A percentile compares a stretch with the other conserved stretches of the same genome.
These are phyloP conservation scores for Copidosoma aretas DNA, from an alignment of 2,888 invertebrate species.

Conservation along the genomic window DNA sequence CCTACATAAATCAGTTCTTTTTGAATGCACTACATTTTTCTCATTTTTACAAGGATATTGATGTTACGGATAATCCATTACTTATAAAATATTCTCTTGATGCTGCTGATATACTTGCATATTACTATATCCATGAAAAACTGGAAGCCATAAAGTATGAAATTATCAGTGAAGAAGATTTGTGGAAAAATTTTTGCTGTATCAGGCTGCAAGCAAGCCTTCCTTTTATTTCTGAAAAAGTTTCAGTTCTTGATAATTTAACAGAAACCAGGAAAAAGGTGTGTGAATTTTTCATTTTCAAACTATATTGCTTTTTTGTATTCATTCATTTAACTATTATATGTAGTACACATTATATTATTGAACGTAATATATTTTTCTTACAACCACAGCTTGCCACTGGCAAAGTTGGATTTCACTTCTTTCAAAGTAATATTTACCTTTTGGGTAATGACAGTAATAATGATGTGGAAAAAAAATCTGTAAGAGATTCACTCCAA, in stretches of 20 bases:
- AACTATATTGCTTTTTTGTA: no score
- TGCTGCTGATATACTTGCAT: slow-evolving; percentile 69
- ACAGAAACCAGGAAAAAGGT: slow-evolving; percentile 74
- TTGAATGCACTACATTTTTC: not conserved
- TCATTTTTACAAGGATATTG: slow-evolving; percentile 67
- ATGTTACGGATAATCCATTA: slow-evolving; percentile 82
- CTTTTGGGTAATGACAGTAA: slow-evolving; percentile 71
- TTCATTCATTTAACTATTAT: slow-evolving; percentile 6
- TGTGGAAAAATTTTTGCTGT: slow-evolving; percentile 75
- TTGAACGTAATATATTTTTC: slow-evolving; percentile 18
- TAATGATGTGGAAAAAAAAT: slow-evolving; percentile 52
- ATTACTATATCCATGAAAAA: slow-evolving; percentile 75
- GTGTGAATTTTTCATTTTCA: slow-evolving; percentile 40
- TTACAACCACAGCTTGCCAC: slow-evolving; percentile 67
- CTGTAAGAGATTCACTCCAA: slow-evolving; percentile 26
- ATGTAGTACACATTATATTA: not conserved
- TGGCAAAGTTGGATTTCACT: slow-evolving; percentile 76
- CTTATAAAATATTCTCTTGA: slow-evolving; percentile 68
- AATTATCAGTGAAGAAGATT: slow-evolving; percentile 68
- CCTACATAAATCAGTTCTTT: slow-evolving; percentile 3
- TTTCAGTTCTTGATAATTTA: slow-evolving; percentile 65
- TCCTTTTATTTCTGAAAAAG: slow-evolving; percentile 71
- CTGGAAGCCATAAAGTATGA: slow-evolving; percentile 73
- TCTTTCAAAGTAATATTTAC: slow-evolving; percentile 71
- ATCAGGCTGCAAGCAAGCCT: slow-evolving; percentile 73